Evolutionary conservation across 2,113 vertebrate species (phyloP).

Genomic region (Pitta sordida): DNA sequence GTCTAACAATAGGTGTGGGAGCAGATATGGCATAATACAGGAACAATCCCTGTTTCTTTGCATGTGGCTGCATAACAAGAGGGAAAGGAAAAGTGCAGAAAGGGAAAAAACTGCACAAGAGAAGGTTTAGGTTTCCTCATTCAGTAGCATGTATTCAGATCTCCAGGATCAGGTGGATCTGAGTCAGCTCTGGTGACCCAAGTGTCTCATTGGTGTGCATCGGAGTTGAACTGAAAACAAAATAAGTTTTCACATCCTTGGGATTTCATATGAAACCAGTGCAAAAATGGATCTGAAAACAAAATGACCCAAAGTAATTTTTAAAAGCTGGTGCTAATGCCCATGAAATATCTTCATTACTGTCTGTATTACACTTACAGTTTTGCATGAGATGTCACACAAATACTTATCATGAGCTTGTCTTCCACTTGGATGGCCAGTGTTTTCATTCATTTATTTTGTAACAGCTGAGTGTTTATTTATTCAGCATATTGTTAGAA

Average conservation of each 20-base stretch:
- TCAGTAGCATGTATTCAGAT: background rate
- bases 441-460: background rate
- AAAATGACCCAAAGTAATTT: background rate
- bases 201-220: background rate
- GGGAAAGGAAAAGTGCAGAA: background rate
- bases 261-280: background rate
- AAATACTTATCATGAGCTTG: background rate
- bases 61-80: background rate
- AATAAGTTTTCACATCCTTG: background rate
- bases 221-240: background rate
- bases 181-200: background rate
- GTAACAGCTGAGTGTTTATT: background rate
- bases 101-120: background rate
- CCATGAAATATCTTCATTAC: background rate
- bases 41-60: background rate
- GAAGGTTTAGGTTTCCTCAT: background rate
- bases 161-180: background rate
- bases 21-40: background rate
- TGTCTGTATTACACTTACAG: background rate
- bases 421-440: background rate
- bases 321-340: background rate
- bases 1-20: background rate
- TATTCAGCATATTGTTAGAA: background rate
- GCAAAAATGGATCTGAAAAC: background rate
- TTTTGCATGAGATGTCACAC: background rate